Base-by-base conservation (phyloP, 2,113 vertebrate species). In the Amia ocellicauda region DNA sequence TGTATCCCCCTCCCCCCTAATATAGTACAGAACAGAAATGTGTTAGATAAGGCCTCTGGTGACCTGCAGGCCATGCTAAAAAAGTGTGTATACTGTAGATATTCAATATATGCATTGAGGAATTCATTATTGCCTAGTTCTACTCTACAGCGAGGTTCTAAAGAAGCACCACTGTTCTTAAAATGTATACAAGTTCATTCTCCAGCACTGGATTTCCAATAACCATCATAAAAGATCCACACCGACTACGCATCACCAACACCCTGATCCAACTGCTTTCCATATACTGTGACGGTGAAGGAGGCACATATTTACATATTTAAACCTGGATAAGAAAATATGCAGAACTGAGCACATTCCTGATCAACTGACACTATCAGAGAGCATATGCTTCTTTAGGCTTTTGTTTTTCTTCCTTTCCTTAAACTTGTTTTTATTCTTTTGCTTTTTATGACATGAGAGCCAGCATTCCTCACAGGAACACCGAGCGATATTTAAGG, bases 291-390 rank as follows among this genome's bases (percentile, higher is more conserved):
- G 74, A 51, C 79, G 77, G 80, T 62, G 66, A 3, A 80, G 80
- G 83, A 85, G 86, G 85, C 83, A 83, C 76, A 0, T 83, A 88
- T 88, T 79, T 85, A 89, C 85, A 88, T 63, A 28, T 36, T 55
- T 20, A 64, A 72, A 79, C 80, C 83, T 82, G 78, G 75, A 67
- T 80, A 74, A 80, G 76, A 81, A 71, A 75, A 72, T 77, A 81
- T 72, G 77, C 80, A 69, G 75, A 68, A 85, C 77, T 80, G 69
- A 62, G 74, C 47, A 1, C 42, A 1, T 27, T 67, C 76, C 66
- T 54, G 31, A 72, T 68, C 59, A 36, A 73, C 67, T 76, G 67
- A 74, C 85, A 52, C 22, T 27, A 50, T 24, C 57, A 57, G 11
- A 36, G 11, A 36, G 31, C 31, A 36, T 36, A 36, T 2, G 5